These are phyloP conservation scores for Prinia subflava DNA, from an alignment of 2,113 vertebrate genomes.

Conservation along the genomic window DNA sequence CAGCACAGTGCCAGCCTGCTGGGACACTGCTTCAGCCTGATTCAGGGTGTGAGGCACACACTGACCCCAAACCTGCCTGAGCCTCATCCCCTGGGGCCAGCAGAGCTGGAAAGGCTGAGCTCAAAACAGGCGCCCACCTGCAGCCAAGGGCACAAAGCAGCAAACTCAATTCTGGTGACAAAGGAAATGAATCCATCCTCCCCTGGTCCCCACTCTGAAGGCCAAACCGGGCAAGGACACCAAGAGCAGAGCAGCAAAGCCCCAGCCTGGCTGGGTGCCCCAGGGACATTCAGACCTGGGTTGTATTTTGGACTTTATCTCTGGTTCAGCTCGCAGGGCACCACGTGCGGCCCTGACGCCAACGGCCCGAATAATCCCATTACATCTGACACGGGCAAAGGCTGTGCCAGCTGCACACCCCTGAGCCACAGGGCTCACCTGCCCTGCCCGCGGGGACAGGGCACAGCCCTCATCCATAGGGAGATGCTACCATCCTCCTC, in stretches of 20 bases:
- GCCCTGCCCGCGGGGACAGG: neutral
- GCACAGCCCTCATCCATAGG: neutral
- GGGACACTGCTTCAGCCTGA: neutral
- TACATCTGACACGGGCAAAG: neutral
- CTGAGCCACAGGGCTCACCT: neutral
- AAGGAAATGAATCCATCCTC: neutral
- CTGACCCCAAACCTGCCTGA: accelerated
- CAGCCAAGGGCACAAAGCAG: neutral
- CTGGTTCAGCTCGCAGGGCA: neutral
- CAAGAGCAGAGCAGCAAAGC: neutral
- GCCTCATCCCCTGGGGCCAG: neutral
- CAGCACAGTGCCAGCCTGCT: neutral
- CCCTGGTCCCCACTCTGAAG: accelerated
- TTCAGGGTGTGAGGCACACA: accelerated
- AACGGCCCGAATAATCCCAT: slow-evolving; percentile 21
- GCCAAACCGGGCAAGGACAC: neutral
- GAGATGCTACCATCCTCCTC: neutral
- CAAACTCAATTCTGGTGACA: accelerated
- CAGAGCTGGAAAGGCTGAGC: neutral
- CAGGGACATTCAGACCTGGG: slow-evolving; percentile 49
- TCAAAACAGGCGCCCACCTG: neutral
- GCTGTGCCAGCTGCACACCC: neutral
- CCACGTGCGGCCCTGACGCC: slow-evolving; percentile 37
- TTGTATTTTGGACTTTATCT: neutral
- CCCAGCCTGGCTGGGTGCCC: neutral